Conservation (phyloP, 2,113 vertebrate genomes). For the Oncorhynchus mykiss region DNA sequence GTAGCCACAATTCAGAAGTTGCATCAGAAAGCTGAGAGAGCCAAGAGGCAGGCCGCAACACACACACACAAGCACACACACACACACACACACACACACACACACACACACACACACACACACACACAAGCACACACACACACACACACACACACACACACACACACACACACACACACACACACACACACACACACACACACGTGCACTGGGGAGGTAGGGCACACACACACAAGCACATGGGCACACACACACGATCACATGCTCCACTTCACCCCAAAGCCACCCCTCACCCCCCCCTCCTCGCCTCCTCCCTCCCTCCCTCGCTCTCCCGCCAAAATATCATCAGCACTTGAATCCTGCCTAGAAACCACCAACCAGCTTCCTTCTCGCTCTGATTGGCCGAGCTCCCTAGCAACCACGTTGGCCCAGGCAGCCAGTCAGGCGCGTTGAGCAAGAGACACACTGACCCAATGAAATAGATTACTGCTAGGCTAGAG, state of each 20-base stretch:
- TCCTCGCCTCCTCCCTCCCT: conserved; percentile 46
- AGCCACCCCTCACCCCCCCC: conserved; percentile 18
- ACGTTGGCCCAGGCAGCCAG: conserved; percentile 71
- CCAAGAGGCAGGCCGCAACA: conserved; percentile 58
- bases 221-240: conserved; percentile 12
- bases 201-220: no score
- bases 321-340: conserved; percentile 75
- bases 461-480: conserved; percentile 80
- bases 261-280: conserved; percentile 75
- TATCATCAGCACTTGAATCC: conserved; percentile 73
- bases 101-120: conserved; percentile 26
- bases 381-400: conserved; percentile 70
- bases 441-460: conserved; percentile 58
- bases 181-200: no score
- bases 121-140: conserved; percentile 32
- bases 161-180: conserved; percentile 25
- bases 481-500: conserved; percentile 64
- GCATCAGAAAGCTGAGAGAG: conserved; percentile 75
- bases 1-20: conserved; percentile 73
- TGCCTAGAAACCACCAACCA: conserved; percentile 77
- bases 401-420: conserved; percentile 78
- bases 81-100: conserved; percentile 11
- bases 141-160: conserved; percentile 35
- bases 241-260: conserved; percentile 55
- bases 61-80: conserved; percentile 31